These are phyloP conservation scores for Mythimna impura DNA, from an alignment of 2,888 invertebrate species.

Conservation along the genomic window DNA sequence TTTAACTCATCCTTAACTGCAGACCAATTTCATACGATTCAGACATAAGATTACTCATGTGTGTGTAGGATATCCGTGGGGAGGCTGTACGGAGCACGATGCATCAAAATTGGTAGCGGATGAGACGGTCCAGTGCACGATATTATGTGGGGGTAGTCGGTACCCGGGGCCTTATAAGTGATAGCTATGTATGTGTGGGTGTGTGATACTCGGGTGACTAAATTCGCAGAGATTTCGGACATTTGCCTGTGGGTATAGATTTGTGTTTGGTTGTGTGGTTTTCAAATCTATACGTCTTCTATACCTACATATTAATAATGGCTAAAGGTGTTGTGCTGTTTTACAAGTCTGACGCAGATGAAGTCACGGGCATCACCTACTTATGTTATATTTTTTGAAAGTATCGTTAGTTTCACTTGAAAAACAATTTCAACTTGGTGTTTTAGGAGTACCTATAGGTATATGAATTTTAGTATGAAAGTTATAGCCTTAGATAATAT, in stretches of 20 bases:
- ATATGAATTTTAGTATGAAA: no score
- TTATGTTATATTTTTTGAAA: no score
- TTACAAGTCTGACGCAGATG: no score
- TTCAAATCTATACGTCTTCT: background rate
- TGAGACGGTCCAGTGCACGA: constrained; percentile 54
- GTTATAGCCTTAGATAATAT: no score
- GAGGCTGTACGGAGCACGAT: constrained; percentile 56
- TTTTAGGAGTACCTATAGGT: no score
- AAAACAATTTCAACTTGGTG: no score
- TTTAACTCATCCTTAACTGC: constrained; percentile 33
- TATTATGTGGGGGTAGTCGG: constrained; percentile 52
- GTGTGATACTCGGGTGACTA: constrained; percentile 31
- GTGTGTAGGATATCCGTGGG: constrained; percentile 69
- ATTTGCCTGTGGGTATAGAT: constrained; percentile 16
- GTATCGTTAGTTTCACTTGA: no score
- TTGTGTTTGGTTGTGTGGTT: background rate
- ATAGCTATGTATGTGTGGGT: constrained; percentile 14
- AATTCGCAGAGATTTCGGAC: constrained; percentile 29
- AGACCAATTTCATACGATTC: constrained; percentile 59
- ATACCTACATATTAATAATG: no score
- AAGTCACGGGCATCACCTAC: no score
- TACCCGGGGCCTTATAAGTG: constrained; percentile 22
- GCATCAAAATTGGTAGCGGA: constrained; percentile 70
- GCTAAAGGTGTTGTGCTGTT: no score
- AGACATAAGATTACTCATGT: constrained; percentile 50